These are phyloP conservation scores for Sycophila sp. DNA, from an alignment of 1,140 invertebrate species.

Conservation along the genomic window DNA sequence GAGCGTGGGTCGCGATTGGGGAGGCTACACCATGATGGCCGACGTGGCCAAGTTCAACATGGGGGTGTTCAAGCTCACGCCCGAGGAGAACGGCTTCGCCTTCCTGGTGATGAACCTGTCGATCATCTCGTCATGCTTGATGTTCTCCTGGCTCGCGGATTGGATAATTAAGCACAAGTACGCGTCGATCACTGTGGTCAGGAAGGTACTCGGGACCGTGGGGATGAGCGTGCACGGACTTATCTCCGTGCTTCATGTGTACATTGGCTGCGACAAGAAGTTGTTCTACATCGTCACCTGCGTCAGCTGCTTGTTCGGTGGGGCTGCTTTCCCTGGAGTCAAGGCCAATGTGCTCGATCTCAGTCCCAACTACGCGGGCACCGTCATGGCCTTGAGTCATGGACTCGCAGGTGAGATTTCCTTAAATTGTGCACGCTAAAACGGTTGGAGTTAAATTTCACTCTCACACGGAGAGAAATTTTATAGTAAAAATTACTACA, in stretches of 20 bases:
- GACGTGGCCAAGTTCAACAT: constrained; percentile 93
- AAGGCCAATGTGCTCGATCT: constrained; percentile 87
- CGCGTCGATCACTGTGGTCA: constrained; percentile 70
- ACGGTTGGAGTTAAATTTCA: too few relatives aligned
- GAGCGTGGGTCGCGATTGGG: constrained; percentile 89
- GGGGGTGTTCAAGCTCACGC: constrained; percentile 84
- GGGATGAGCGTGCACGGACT: constrained; percentile 78
- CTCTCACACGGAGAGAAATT: too few relatives aligned
- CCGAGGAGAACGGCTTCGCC: constrained; percentile 75
- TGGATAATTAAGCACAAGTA: constrained; percentile 71
- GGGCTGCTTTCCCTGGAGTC: constrained; percentile 79
- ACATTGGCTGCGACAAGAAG: constrained; percentile 77
- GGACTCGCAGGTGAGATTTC: constrained; percentile 75
- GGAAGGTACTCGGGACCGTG: constrained; percentile 79
- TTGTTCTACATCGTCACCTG: constrained; percentile 74
- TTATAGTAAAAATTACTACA: too few relatives aligned
- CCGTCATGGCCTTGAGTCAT: constrained; percentile 85
- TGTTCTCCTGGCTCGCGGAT: constrained; percentile 75
- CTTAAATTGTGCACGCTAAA: too few relatives aligned
- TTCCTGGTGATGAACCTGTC: constrained; percentile 75
- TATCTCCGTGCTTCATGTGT: constrained; percentile 81
- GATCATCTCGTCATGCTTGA: constrained; percentile 77
- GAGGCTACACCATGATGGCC: constrained; percentile 91
- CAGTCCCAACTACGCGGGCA: constrained; percentile 83
- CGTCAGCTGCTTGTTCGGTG: constrained; percentile 77